Evolutionary conservation across 2,888 invertebrate genomes (phyloP), one percentile per base, ranked within the genome.

Genomic region (Empis stercorea): DNA sequence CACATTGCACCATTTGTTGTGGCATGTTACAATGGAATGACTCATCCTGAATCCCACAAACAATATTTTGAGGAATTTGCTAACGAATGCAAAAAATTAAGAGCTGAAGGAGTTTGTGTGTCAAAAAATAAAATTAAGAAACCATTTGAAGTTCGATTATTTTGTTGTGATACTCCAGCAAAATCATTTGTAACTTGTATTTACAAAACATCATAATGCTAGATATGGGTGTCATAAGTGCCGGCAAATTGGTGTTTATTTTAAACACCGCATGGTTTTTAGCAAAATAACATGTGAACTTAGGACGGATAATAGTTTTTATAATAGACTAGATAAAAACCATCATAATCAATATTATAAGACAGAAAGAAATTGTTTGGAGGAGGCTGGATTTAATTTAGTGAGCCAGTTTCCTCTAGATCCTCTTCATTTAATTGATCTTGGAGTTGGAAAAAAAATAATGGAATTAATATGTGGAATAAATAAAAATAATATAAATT

Each of bases 401-500:
- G 20, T 48, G 27, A 40, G 40, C 20, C 44, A 50, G 36, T 50
- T 50, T 34, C 48, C 48, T 10, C 45, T 45, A 40, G 43, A 50
- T 42, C 17, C 44, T 14, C 38, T 49, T 16, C 49, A 49, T 41
- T 41, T 47, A 38, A 40, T 47, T 2, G 46, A 49, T 44, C 43
- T 49, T 38, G 49, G 49, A 42, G 44, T 49, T 34, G 43, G 41
- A 20, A 50, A 46, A 41, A 50, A 46, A 45, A 37, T 46, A 14
- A 6, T 50, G n/a, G 7, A 38, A 13, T 41, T 30, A n/a, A 43
- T 43, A 34, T 39, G 20, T 34, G 27, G 10, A 46, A 11, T 30
- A 41, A 49, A 44, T 36, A 44, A 42, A 40, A 27, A 39, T n/a
- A 6, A 32, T 43, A 15, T n/a, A n/a, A n/a, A n/a, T n/a, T n/a